These are phyloP conservation scores for Centroberyx gerrardi DNA, from an alignment of 2,797 vertebrate species.

Conservation along the genomic window DNA sequence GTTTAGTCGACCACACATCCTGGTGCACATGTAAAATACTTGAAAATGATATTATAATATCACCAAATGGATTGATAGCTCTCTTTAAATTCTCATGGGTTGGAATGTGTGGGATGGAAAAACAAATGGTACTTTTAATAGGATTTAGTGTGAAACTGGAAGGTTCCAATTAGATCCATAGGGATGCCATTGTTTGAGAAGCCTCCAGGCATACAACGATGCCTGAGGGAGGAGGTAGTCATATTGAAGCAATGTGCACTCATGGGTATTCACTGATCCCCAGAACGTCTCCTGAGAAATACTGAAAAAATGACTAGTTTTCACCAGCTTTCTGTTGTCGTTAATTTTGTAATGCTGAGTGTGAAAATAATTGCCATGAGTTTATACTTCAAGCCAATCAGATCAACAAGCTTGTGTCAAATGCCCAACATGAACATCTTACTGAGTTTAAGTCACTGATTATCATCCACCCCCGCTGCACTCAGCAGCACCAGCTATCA, in stretches of 20 bases:
- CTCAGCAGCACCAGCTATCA: conserved; percentile 18
- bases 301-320: conserved; percentile 58
- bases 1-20: background rate
- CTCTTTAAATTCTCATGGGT: conserved; percentile 30
- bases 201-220: conserved; percentile 64
- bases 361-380: conserved; percentile 58
- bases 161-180: conserved; percentile 63
- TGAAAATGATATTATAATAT: background rate
- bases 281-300: conserved; percentile 52
- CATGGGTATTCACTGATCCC: conserved; percentile 70
- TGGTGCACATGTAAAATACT: background rate
- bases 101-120: conserved; percentile 23
- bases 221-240: conserved; percentile 62
- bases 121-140: conserved; percentile 39
- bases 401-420: conserved; percentile 36
- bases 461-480: conserved; percentile 27
- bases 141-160: conserved; percentile 42
- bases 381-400: conserved; percentile 26
- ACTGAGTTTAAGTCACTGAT: conserved; percentile 46
- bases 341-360: conserved; percentile 26
- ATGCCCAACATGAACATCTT: conserved; percentile 32
- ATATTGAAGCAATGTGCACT: conserved; percentile 46
- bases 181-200: conserved; percentile 69
- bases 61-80: background rate
- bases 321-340: conserved; percentile 42